A percentile compares a stretch with the other conserved stretches of the same genome.
These are phyloP conservation scores for Melanaphis sacchari DNA, from an alignment of 1,140 invertebrate genomes.

Conservation along the genomic window DNA sequence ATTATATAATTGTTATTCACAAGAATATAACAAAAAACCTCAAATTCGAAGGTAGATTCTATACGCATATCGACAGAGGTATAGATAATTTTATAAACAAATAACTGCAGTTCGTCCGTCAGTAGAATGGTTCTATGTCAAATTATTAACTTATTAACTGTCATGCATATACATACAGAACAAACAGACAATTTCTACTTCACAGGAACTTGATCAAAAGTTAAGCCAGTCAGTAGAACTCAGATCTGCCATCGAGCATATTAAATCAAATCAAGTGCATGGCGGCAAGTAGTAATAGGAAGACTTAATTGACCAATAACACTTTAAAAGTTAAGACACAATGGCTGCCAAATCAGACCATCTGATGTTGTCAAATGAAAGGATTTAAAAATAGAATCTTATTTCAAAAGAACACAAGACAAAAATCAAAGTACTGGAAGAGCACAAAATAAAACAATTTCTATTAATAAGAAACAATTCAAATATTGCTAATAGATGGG, in stretches of 20 bases:
- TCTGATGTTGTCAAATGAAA: neutral
- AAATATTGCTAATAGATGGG: neutral
- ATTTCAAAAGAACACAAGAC: neutral
- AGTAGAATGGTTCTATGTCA: neutral
- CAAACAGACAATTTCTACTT: neutral
- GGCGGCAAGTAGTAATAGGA: neutral
- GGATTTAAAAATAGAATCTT: neutral
- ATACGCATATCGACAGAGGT: neutral
- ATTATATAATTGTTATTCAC: neutral
- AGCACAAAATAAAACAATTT: neutral
- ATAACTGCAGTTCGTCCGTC: neutral
- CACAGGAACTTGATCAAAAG: neutral
- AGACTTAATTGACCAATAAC: neutral
- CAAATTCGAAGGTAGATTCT: neutral
- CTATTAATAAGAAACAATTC: neutral
- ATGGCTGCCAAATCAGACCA: neutral
- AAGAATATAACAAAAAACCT: neutral
- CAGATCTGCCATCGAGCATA: neutral
- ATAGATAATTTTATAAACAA: neutral
- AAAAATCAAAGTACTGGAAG: neutral
- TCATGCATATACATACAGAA: neutral
- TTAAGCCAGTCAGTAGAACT: neutral
- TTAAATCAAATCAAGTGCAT: neutral
- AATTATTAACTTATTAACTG: neutral
- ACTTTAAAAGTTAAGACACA: neutral